A percentile compares a stretch with the other conserved stretches of the same genome.
Evolutionary conservation across 2,797 vertebrate species (phyloP).

Genomic region (Clarias fuscus): DNA sequence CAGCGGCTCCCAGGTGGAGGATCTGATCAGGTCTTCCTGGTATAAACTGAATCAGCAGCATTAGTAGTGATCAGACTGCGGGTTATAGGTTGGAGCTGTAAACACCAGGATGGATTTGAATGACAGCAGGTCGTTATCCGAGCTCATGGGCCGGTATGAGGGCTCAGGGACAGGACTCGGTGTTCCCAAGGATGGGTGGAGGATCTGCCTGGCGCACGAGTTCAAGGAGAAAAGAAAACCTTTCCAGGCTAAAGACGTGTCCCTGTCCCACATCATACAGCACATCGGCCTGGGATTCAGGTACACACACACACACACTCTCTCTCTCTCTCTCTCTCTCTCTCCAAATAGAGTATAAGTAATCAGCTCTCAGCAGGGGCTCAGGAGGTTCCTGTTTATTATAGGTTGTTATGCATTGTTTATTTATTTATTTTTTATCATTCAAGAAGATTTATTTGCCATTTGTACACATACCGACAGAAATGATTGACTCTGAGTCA

Average conservation of each 20-base stretch:
- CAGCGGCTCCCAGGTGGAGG: too few species aligned
- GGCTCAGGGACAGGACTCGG: constrained; percentile 76
- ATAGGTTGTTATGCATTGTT: not conserved
- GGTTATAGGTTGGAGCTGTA: not conserved
- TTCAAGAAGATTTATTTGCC: too few species aligned
- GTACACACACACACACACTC: constrained; percentile 62
- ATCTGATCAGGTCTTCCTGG: not conserved
- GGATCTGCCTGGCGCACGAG: constrained; percentile 90
- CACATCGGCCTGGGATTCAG: constrained; percentile 86
- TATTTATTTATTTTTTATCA: too few species aligned
- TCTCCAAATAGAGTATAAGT: not conserved
- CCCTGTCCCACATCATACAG: constrained; percentile 76
- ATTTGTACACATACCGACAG: too few species aligned
- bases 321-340: too few species aligned
- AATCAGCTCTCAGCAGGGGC: not conserved
- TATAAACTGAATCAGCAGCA: not conserved
- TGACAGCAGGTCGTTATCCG: constrained; percentile 65
- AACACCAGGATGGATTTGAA: constrained; percentile 66
- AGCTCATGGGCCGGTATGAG: constrained; percentile 84
- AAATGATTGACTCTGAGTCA: too few species aligned
- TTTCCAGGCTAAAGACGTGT: constrained; percentile 83
- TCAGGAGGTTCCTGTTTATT: not conserved
- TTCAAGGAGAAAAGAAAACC: constrained; percentile 92
- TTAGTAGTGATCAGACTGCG: not conserved
- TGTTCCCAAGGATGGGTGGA: constrained; percentile 87